Evolutionary conservation across 2,113 vertebrate genomes (phyloP), one percentile per base, ranked within the genome.

Genomic region (Condylura cristata): DNA sequence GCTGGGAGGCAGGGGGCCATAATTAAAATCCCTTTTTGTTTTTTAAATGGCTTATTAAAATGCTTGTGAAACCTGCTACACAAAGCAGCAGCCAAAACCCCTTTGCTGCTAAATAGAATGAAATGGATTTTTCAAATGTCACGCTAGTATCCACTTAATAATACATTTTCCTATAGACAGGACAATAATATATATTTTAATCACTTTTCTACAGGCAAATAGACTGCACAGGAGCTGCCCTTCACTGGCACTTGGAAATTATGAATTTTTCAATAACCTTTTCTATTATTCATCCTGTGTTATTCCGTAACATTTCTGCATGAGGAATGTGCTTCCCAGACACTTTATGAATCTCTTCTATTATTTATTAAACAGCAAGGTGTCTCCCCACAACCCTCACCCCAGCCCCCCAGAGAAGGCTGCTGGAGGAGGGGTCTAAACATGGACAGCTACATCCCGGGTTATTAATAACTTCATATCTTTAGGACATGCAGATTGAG

Each of bases 271-370:
- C 98, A 99, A 98, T 98, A 99, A 99, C 97, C 98, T 99, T 97
- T 99, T 99, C 98, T 99, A 99, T 99, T 99, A 99, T 99, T 99
- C 98, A 99, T 99, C 97, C 97, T 95, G 97, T 98, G 99, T 98
- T 99, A 98, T 98, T 98, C 98, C 94, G 97, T 98, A 99, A 98
- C 98, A 98, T 98, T 99, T 99, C 98, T 98, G 98, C 94, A 98
- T 98, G 98, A 98, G 97, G 95, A 97, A 98, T 98, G 98, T 97
- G 98, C 98, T 98, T 98, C 98, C 97, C 97, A 97, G 97, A 96
- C 97, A 98, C 98, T 98, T 98, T 98, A 98, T 99, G 98, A 98
- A 99, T 97, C 98, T 98, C 94, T 98, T 99, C 97, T 99, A 98
- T 99, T 99, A 99, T 99, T 99, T 98, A 99, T 99, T 98, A 98